Percentiles rank a stretch among this genome's conserved stretches.
Evolutionary conservation across 2,888 invertebrate genomes (phyloP).

Genomic region (Orgyia antiqua): DNA sequence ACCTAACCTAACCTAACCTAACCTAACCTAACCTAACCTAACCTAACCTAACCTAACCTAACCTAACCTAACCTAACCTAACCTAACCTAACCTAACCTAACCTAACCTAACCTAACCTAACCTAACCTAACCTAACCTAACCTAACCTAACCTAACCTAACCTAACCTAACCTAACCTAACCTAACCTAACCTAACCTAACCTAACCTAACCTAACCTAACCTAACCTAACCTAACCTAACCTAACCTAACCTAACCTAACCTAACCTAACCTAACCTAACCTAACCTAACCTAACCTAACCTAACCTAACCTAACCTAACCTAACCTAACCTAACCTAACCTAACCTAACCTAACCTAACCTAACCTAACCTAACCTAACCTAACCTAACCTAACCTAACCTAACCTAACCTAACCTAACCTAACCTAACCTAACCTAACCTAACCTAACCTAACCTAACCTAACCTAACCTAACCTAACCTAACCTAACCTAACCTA

Average conservation of each 20-base stretch:
- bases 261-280: conserved; percentile 4
- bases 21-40: conserved; percentile 12
- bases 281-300: conserved; percentile 5
- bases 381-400: conserved; percentile 7
- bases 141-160: conserved; percentile 5
- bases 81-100: conserved; percentile 1
- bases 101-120: conserved; percentile 6
- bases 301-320: conserved; percentile 3
- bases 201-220: conserved; percentile 3
- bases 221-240: conserved; percentile 3
- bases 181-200: conserved; percentile 3
- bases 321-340: conserved; percentile 3
- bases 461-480: conserved; percentile 7
- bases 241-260: conserved; percentile 4
- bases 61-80: conserved; percentile 1
- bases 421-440: conserved; percentile 7
- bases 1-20: conserved; percentile 13
- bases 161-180: conserved; percentile 2
- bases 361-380: conserved; percentile 7
- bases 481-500: conserved; percentile 7
- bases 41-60: background rate
- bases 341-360: conserved; percentile 7
- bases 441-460: conserved; percentile 7
- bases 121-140: conserved; percentile 5
- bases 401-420: conserved; percentile 7